Conservation (phyloP, 92 coral and sea anemone genomes). For the Parazoanthus darwini region DNA sequence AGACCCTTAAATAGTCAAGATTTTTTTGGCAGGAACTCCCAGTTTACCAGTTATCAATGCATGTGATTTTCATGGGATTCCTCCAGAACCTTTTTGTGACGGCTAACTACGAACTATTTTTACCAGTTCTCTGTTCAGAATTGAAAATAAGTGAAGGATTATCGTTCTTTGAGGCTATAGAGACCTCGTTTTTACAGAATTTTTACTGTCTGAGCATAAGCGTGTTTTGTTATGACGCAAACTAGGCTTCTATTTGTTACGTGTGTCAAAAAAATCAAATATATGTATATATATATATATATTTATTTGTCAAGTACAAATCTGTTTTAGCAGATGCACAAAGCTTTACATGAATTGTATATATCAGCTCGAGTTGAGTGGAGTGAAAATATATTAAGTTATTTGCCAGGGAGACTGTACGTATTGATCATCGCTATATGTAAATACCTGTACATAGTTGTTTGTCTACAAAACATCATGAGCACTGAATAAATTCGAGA, state of each 20-base stretch:
- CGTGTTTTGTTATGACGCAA: background rate
- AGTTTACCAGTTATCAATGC: no score
- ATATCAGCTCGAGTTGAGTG: constrained; percentile 11
- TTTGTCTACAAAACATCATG: background rate
- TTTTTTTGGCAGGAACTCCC: no score
- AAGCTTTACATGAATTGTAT: background rate
- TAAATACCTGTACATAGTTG: constrained; percentile 23
- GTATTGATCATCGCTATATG: background rate
- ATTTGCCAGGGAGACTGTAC: background rate
- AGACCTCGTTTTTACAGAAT: no score
- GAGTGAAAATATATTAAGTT: background rate
- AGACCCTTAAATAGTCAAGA: no score
- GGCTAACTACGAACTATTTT: no score
- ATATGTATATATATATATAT: background rate
- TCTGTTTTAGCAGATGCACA: background rate
- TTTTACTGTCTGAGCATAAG: background rate
- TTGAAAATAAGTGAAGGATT: no score
- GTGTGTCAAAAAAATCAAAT: background rate
- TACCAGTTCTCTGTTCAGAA: no score
- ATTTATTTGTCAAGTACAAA: background rate
- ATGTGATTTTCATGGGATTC: no score
- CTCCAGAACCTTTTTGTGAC: no score
- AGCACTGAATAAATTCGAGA: constrained; percentile 4
- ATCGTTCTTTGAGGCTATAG: no score
- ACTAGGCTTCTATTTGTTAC: background rate